Conservation (phyloP, 2,888 invertebrate species). For the Papilio protenor region DNA sequence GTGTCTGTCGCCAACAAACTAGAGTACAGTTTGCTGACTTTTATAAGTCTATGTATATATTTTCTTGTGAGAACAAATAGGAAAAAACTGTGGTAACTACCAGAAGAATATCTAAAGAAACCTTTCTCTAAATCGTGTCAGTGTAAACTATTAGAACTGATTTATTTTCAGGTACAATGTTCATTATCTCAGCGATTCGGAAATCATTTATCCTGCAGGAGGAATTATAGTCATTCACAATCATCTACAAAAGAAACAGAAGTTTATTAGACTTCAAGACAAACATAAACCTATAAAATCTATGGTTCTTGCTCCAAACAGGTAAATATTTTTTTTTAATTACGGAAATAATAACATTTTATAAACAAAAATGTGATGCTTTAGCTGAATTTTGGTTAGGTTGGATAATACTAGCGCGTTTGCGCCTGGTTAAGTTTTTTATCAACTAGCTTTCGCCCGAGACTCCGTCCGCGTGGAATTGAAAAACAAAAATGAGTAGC, state of each 20-base stretch:
- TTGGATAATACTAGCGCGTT: no score
- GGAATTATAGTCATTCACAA: conserved; percentile 90
- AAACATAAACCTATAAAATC: conserved; percentile 86
- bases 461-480: no score
- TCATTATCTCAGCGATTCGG: conserved; percentile 89
- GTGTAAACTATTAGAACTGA: background rate
- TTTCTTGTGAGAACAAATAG: no score
- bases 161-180: conserved; percentile 84
- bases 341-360: no score
- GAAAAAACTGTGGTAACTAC: no score
- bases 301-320: conserved; percentile 87
- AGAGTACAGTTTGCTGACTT: no score
- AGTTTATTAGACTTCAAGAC: conserved; percentile 88
- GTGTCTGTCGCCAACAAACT: no score
- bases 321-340: conserved; percentile 65
- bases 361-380: background rate
- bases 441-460: no score
- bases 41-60: no score
- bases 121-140: background rate
- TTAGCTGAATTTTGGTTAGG: background rate
- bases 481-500: no score
- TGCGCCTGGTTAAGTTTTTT: no score
- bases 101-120: background rate
- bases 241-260: conserved; percentile 88
- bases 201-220: conserved; percentile 92